Evolutionary conservation across 2,113 vertebrate genomes (phyloP), one percentile per base, ranked within the genome.

Genomic region (Dolichallabes microphthalmus): DNA sequence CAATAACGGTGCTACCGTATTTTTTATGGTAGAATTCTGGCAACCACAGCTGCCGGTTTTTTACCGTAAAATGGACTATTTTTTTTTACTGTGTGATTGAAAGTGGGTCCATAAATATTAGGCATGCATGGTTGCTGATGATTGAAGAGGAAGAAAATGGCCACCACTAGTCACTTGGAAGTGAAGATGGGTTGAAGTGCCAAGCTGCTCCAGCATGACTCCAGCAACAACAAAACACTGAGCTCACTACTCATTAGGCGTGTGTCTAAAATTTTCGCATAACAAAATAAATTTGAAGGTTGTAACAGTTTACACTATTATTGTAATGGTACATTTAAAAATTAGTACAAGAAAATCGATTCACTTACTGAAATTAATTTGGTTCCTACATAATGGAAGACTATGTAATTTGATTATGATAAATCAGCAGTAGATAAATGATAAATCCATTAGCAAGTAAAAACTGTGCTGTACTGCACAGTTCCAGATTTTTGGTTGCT

Each of bases 41-140:
- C n/a, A n/a, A n/a, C n/a, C n/a, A n/a, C n/a, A n/a, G n/a, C n/a
- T n/a, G n/a, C n/a, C n/a, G n/a, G n/a, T n/a, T n/a, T n/a, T n/a
- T n/a, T n/a, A n/a, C n/a, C n/a, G n/a, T n/a, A n/a, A n/a, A n/a
- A n/a, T n/a, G n/a, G n/a, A n/a, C n/a, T n/a, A n/a, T n/a, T n/a
- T n/a, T n/a, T n/a, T n/a, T n/a, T n/a, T n/a, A n/a, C n/a, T 52
- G 68, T 30, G 19, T 80, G 45, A 86, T 86, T 86, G 66, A 71
- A 80, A 63, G 35, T 73, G 84, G 71, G 45, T n/a, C 9, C 57
- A 30, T 86, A 61, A 80, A 86, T 86, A 81, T 81, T 32, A 74
- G 25, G 66, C n/a, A 45, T 15, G 60, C 50, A 80, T 30, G 66
- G n/a, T 39, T n/a, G 64, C 84, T 80, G 76, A 71, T 79, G 84